Percentiles rank a stretch among this genome's conserved stretches.
These are phyloP conservation scores for Alcis repandata DNA, from an alignment of 2,888 invertebrate species.

Conservation along the genomic window DNA sequence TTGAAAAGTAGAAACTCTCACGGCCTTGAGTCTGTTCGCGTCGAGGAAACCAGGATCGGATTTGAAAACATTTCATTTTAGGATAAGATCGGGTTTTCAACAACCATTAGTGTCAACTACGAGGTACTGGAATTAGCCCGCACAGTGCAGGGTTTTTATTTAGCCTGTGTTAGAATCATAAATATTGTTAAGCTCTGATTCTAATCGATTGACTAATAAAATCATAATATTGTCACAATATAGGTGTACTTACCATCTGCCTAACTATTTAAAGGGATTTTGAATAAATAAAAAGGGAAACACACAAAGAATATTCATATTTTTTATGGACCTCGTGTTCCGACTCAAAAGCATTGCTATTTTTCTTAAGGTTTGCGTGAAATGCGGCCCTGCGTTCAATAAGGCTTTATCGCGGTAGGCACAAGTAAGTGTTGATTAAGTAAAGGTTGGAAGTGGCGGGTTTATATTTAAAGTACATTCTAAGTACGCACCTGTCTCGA, in stretches of 20 bases:
- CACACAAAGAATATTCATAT: neutral
- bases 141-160: too few species aligned
- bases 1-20: slow-evolving; percentile 33
- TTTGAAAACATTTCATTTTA: neutral
- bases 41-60: slow-evolving; percentile 11
- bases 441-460: slow-evolving; percentile 57
- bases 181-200: too few species aligned
- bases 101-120: too few species aligned
- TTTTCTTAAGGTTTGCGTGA: neutral
- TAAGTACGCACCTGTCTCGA: slow-evolving; percentile 18
- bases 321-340: neutral
- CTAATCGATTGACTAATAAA: too few species aligned
- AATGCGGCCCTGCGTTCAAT: slow-evolving; percentile 49
- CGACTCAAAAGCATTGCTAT: neutral
- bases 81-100: neutral
- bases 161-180: too few species aligned
- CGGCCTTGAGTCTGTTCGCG: slow-evolving; percentile 11
- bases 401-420: slow-evolving; percentile 42
- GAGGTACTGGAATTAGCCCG: too few species aligned
- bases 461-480: slow-evolving; percentile 55
- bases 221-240: too few species aligned
- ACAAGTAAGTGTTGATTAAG: slow-evolving; percentile 57
- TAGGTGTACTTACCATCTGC: too few species aligned
- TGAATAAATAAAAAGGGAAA: too few species aligned
- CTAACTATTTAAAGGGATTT: too few species aligned